Evolutionary conservation across 2,113 vertebrate genomes (phyloP).

Genomic region (Pycnonotus jocosus): DNA sequence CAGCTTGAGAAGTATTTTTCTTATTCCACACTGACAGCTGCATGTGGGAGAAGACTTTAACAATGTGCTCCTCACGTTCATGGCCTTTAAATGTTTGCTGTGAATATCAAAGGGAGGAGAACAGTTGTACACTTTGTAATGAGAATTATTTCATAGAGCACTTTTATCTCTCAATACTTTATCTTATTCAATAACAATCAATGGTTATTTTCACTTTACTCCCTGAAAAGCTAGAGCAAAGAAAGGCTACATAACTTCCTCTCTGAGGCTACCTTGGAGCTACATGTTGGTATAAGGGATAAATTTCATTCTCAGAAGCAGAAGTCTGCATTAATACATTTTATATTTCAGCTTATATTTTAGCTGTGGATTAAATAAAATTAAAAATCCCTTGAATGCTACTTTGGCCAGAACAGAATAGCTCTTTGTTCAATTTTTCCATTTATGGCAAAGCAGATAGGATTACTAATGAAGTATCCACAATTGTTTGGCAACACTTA

Average conservation of each 20-base stretch:
- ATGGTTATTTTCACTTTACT: not conserved
- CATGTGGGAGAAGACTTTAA: not conserved
- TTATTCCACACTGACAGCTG: not conserved
- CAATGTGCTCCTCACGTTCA: not conserved
- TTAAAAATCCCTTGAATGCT: not conserved
- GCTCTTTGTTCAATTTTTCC: not conserved
- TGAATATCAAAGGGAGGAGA: not conserved
- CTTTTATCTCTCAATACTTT: not conserved
- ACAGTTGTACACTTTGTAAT: not conserved
- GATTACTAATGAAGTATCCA: not conserved
- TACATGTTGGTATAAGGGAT: not conserved
- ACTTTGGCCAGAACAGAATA: not conserved
- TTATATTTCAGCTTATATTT: not conserved
- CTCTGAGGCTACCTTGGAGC: not conserved
- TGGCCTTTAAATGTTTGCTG: not conserved
- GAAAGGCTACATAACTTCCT: not conserved
- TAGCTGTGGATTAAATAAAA: not conserved
- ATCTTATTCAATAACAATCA: not conserved
- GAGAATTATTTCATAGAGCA: not conserved
- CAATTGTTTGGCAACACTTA: not conserved
- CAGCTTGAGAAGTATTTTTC: not conserved
- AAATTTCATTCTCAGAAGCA: not conserved
- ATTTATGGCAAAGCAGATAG: not conserved
- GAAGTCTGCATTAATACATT: not conserved
- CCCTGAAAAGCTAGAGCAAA: not conserved